Evolutionary conservation across 2,113 vertebrate genomes (phyloP).

Genomic region (Chloroceryle aenea): DNA sequence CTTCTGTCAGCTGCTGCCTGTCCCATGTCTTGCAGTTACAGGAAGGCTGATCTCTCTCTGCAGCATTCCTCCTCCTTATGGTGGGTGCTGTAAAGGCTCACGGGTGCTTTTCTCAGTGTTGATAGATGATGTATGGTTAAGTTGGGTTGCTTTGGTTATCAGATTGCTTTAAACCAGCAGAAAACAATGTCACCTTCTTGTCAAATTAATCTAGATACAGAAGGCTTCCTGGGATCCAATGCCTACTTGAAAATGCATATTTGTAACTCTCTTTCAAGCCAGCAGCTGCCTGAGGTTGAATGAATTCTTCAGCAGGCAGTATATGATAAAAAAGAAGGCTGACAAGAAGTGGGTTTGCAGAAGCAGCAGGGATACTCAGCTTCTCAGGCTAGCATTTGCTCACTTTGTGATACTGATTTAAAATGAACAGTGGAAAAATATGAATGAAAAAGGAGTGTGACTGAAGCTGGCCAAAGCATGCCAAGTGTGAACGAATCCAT

Average conservation of each 20-base stretch:
- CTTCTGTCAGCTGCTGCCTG: background rate
- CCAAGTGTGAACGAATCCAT: background rate
- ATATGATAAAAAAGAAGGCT: background rate
- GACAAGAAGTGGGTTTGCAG: background rate
- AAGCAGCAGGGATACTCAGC: background rate
- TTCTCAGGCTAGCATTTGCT: background rate
- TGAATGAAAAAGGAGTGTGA: background rate
- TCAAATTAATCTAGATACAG: background rate
- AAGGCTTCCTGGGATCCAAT: background rate
- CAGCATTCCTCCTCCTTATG: background rate
- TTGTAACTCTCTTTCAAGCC: background rate
- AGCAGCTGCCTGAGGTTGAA: background rate
- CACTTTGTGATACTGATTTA: background rate
- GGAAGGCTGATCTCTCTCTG: background rate
- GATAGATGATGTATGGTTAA: accelerated
- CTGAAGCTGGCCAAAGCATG: background rate
- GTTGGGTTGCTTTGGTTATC: background rate
- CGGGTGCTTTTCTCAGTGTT: background rate
- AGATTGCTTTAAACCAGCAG: background rate
- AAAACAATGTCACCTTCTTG: background rate
- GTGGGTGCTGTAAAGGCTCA: background rate
- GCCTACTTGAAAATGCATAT: background rate
- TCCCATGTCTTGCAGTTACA: background rate
- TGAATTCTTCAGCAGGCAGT: background rate
- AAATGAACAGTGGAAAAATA: background rate